Base-by-base conservation (phyloP, 1,140 invertebrate genomes). In the Orussus abietinus region DNA sequence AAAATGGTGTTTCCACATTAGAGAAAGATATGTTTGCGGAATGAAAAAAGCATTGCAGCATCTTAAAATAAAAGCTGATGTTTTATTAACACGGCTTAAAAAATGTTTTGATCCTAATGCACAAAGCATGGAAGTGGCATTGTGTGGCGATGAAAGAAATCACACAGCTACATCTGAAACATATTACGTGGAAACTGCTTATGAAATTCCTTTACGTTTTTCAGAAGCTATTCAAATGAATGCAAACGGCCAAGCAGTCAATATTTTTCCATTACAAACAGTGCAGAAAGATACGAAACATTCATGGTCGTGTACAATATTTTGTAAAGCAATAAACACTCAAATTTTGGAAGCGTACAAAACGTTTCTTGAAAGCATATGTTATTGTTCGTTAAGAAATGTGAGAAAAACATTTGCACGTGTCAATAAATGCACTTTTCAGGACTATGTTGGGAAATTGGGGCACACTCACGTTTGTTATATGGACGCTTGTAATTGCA, bases 141-240 rank as follows among this genome's bases (percentile, higher is more conserved):
- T 39, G 38, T 21, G 38, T 17, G 3, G n/a, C n/a, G n/a, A n/a
- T n/a, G n/a, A n/a, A n/a, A n/a, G n/a, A n/a, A n/a, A n/a, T n/a
- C n/a, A 18, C 5, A 20, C 22, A 17, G 10, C 21, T 7, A 11
- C 38, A 4, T 20, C 26, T 9, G 38, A 39, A 12, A 5, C 26
- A 9, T 39, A 39, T 39, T 39, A 19, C 22, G 30, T 19, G 20
- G 38, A 39, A 12, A 37, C 35, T 15, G 4, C 35, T 14, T 37
- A 37, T 25, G 10, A 9, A 1, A 18, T 33, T 33, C 21, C 14
- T 9, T 14, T 10, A 22, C 2, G 22, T 5, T 6, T 11, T 3
- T 13, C 12, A 25, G 28, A 5, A 37, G 13, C 18, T 26, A 10
- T 22, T 20, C 7, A 2, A 3, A n/a, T 37, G 20, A 25, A 37